Evolutionary conservation across 2,888 invertebrate species (phyloP), one percentile per base, ranked within the genome.

Genomic region (Rhingia rostrata): DNA sequence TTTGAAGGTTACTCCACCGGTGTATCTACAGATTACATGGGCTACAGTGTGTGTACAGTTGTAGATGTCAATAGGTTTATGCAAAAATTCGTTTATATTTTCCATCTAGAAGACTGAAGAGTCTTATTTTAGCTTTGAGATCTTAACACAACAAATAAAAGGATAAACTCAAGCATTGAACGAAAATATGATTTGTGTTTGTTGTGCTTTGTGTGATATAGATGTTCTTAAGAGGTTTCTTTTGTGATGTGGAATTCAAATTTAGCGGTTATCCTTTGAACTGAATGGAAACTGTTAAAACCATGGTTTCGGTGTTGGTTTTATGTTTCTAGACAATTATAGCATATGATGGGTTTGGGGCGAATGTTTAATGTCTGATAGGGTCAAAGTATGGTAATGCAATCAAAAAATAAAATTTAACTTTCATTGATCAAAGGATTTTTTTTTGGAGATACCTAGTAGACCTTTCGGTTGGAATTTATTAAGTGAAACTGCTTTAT

Each of bases 11-110:
- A 47, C 51, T 47, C 47, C 14, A 9, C 54, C 53, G 39, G 56
- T 63, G 73, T 39, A 45, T 22, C 22, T 22, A 22, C 39, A 39
- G 63, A 63, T 72, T 39, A 63, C 73, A 73, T 45, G 39, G 60
- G 32, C 60, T 54, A 22, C 22, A 1, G 47, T 47, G 9, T 45
- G 47, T 47, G n/a, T 69, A 45, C 30, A 39, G 22, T 22, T n/a
- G n/a, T n/a, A 2, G 22, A 22, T 32, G 45, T 37, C 49, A 66
- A 35, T 58, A 35, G 74, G 41, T 66, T 74, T 66, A 66, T 74
- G 33, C 64, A 39, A 45, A 39, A 54, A 54, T 54, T 54, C 54
- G 54, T 39, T 73, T 54, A 45, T 35, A 53, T 22, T 22, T 22
- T 22, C 22, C 22, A 22, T 22, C 22, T 22, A 2, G 22, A 22